Base-by-base conservation (phyloP, 2,113 vertebrate genomes). In the Potamarius usumacintae region DNA sequence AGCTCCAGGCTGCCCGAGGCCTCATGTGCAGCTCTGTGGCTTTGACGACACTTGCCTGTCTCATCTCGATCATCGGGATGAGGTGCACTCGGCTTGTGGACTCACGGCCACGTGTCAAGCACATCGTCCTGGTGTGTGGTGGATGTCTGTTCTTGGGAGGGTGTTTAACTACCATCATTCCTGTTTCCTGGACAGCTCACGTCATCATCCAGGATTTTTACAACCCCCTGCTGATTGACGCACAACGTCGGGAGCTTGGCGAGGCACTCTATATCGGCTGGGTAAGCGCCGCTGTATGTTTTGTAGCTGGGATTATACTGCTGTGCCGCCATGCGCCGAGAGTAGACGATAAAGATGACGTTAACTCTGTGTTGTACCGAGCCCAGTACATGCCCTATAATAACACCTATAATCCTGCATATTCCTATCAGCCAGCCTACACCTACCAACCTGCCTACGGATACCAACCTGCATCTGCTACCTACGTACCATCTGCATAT, bases 21-120 rank as follows among this genome's bases (percentile, higher is more conserved):
- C 95, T 99, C 50, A 97, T 97, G 97, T 97, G 97, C 85, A 0
- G 84, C 62, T 94, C 97, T 0, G 94, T 94, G 8, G 92, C 91
- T 0, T 53, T 99, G 69, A 88, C 95, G 2, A 0, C 92, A 7
- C 12, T 95, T 0, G 95, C 97, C 50, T 93, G 97, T 27, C 83
- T 98, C 0, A 58, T 94, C 42, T 93, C 97, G 0, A 78, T 96
- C 0, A 91, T 92, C 7, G 97, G 97, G 2, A 93, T 97, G 95
- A 96, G 95, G 84, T 96, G 95, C 82, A 96, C 95, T 80, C 93
- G 88, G 30, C 90, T 94, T 76, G 92, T 94, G 84, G 92, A 94
- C 90, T 90, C 95, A 1, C 92, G 93, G 5, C 90, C 92, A 15
- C 93, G 92, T 25, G 94, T 92, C 86, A 96, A 96, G 84, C 94